phyloP scores from a whole-genome alignment of 2,113 vertebrate species.

The Campylomormyrus tamandua region DNA sequence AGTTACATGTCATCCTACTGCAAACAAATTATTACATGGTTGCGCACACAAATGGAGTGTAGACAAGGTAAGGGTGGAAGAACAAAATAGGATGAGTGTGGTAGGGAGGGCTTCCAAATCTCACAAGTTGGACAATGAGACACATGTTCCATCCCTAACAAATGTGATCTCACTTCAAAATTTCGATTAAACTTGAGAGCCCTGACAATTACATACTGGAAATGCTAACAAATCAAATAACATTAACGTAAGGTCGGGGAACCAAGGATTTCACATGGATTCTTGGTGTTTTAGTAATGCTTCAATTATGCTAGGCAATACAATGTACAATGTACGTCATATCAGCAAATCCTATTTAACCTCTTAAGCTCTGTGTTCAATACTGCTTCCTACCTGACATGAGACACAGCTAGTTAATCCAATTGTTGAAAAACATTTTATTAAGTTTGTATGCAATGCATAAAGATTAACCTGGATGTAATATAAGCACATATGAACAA shows the following conservation, averaged over 20 bases:
- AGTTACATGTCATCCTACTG: no score
- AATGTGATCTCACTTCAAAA: no score
- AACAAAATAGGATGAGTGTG: no score
- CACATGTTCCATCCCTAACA: no score
- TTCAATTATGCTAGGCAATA: neutral
- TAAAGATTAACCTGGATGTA: neutral
- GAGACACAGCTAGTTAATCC: neutral
- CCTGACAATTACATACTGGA: neutral
- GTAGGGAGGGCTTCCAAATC: no score
- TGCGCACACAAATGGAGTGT: no score
- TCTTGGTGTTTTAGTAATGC: neutral
- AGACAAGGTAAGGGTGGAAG: no score
- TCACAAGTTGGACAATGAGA: no score
- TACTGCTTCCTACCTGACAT: neutral
- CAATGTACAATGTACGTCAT: neutral
- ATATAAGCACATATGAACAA: neutral
- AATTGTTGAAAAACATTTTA: neutral
- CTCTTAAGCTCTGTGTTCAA: neutral
- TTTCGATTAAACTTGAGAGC: neutral
- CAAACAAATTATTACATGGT: no score
- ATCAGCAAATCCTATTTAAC: neutral
- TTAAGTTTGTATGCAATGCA: neutral
- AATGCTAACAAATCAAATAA: neutral
- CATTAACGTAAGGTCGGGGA: neutral
- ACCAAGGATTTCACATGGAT: neutral